phyloP scores from a whole-genome alignment of 1,140 invertebrate species.

The Asobara japonica region DNA sequence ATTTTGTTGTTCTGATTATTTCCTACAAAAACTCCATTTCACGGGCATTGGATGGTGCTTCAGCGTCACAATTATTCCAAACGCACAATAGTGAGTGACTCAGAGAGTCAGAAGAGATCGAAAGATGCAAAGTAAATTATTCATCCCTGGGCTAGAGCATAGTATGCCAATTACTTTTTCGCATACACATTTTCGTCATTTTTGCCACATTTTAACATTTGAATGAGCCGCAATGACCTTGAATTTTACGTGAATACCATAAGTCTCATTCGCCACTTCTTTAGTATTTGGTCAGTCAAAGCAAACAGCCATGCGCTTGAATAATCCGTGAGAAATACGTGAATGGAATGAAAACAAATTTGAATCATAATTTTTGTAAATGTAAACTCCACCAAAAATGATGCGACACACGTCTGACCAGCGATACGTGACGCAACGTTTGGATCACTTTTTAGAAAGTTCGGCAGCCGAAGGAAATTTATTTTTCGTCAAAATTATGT shows the following conservation, averaged over 20 bases:
- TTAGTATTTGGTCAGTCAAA: background rate
- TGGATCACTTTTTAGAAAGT: slow-evolving; percentile 21
- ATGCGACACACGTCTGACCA: background rate
- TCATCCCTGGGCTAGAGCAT: too few relatives aligned
- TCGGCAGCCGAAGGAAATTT: background rate
- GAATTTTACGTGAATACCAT: background rate
- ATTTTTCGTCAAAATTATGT: background rate
- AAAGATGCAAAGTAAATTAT: too few relatives aligned
- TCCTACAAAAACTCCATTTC: too few relatives aligned
- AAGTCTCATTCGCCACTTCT: background rate
- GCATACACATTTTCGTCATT: too few relatives aligned
- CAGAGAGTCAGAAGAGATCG: too few relatives aligned
- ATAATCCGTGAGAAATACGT: background rate
- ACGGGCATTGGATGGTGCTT: too few relatives aligned
- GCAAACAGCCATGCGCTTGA: background rate
- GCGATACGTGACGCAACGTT: slow-evolving; percentile 9
- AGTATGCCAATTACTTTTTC: too few relatives aligned
- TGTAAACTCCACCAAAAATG: background rate
- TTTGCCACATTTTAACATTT: background rate
- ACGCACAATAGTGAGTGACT: too few relatives aligned
- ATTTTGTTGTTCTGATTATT: too few relatives aligned
- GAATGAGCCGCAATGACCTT: background rate
- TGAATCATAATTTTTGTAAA: background rate
- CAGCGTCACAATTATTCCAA: too few relatives aligned
- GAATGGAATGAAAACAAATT: background rate